A percentile compares a stretch with the other conserved stretches of the same genome.
phyloP scores from a whole-genome alignment of 2,888 invertebrate genomes.

The Formica aserva region DNA sequence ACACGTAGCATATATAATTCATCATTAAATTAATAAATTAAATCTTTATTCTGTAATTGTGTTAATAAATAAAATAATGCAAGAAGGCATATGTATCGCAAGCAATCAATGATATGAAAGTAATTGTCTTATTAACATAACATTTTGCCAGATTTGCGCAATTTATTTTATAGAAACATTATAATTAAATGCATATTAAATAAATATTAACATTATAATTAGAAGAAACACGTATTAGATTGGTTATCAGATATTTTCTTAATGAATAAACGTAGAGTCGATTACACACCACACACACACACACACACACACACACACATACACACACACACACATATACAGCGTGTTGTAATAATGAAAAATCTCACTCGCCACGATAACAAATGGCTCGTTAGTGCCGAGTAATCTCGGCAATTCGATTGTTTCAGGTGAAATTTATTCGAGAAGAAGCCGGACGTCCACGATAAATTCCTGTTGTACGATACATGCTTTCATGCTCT shows the following conservation, averaged over 20 bases:
- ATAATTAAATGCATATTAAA: background rate
- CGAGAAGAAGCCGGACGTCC: constrained; percentile 29
- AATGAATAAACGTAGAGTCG: background rate
- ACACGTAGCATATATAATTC: background rate
- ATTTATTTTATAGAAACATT: constrained; percentile 1
- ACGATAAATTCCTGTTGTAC: constrained; percentile 62
- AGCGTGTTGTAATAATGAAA: constrained; percentile 50
- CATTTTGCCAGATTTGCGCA: background rate
- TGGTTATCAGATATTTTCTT: background rate
- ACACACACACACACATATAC: too few species aligned
- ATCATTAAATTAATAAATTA: background rate
- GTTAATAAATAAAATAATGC: constrained; percentile 21
- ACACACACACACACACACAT: background rate
- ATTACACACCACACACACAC: background rate
- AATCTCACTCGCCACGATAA: constrained; percentile 45
- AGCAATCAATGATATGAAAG: background rate
- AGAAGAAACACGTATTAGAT: background rate
- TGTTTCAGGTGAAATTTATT: constrained; percentile 63
- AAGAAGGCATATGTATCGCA: background rate
- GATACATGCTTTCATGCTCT: constrained; percentile 44
- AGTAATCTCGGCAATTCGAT: constrained; percentile 65
- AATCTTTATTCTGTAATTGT: constrained; percentile 6
- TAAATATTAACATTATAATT: constrained; percentile 2
- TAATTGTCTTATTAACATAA: constrained; percentile 3
- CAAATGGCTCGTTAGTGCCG: constrained; percentile 61